Percentiles rank a stretch among this genome's conserved stretches.
Conservation (phyloP, 2,797 vertebrate species). For the Falco naumanni region DNA sequence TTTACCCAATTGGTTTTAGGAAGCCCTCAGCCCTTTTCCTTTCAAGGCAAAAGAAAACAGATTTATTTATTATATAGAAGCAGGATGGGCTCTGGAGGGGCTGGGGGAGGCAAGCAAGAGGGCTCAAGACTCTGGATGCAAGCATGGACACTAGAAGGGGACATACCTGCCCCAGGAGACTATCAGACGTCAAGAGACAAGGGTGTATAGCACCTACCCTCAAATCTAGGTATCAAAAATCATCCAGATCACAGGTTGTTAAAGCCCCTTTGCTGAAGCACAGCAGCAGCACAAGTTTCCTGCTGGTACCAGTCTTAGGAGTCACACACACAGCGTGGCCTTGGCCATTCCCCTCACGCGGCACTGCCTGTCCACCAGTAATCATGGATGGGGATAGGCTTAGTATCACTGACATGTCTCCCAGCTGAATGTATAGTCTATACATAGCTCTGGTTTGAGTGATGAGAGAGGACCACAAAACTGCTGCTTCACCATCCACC, state of each 20-base stretch:
- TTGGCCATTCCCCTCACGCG: rapidly evolving
- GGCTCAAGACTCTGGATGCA: not conserved
- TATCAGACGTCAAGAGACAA: not conserved
- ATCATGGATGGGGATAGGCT: not conserved
- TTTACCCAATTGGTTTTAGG: conserved; percentile 59
- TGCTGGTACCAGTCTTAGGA: not conserved
- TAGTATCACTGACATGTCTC: too few relatives aligned
- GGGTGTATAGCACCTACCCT: not conserved
- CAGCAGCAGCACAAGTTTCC: not conserved
- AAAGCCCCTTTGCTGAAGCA: not conserved
- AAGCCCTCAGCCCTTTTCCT: conserved; percentile 63
- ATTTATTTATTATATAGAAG: conserved; percentile 26
- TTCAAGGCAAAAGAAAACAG: conserved; percentile 23
- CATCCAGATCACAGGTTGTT: not conserved
- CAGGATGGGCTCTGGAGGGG: not conserved
- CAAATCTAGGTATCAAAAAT: not conserved
- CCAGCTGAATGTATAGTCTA: not conserved
- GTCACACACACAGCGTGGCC: not conserved
- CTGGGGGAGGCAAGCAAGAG: rapidly evolving
- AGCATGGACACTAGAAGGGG: not conserved
- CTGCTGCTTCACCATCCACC: not conserved
- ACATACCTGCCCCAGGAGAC: not conserved
- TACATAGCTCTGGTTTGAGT: not conserved
- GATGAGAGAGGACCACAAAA: not conserved
- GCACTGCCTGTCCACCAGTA: not conserved